Evolutionary conservation across 2,113 vertebrate species (phyloP).

Genomic region (Tor tambroides): DNA sequence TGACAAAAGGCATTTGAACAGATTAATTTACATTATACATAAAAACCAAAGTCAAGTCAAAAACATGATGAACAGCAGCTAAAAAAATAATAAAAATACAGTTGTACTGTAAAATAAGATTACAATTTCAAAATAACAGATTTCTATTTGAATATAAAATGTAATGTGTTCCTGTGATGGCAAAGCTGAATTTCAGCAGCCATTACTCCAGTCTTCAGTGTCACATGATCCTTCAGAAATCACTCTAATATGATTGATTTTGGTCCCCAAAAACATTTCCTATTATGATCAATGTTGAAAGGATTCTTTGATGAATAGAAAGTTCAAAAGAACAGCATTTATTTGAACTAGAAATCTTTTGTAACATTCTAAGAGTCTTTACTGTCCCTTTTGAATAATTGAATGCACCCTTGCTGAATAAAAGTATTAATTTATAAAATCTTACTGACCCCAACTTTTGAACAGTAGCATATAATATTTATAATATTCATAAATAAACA

Average conservation of each 20-base stretch:
- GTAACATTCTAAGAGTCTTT: neutral
- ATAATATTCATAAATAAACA: neutral
- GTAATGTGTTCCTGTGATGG: neutral
- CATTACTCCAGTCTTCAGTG: neutral
- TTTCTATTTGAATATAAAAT: neutral
- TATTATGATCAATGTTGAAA: neutral
- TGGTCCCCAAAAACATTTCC: neutral
- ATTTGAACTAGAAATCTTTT: neutral
- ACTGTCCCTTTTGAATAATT: neutral
- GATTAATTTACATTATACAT: neutral
- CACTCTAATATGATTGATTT: no score
- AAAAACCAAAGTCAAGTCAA: neutral
- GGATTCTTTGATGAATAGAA: neutral
- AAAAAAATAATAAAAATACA: no score
- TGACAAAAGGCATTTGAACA: no score
- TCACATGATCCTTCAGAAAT: neutral
- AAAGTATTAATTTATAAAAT: neutral
- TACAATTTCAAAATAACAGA: neutral
- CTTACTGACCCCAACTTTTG: neutral
- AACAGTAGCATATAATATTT: neutral
- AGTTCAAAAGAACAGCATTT: neutral
- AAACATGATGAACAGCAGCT: neutral
- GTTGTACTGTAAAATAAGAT: neutral
- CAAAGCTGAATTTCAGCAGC: neutral
- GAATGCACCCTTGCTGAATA: neutral